Conservation (phyloP, 2,113 vertebrate species). For the Myrmecophaga tridactyla region DNA sequence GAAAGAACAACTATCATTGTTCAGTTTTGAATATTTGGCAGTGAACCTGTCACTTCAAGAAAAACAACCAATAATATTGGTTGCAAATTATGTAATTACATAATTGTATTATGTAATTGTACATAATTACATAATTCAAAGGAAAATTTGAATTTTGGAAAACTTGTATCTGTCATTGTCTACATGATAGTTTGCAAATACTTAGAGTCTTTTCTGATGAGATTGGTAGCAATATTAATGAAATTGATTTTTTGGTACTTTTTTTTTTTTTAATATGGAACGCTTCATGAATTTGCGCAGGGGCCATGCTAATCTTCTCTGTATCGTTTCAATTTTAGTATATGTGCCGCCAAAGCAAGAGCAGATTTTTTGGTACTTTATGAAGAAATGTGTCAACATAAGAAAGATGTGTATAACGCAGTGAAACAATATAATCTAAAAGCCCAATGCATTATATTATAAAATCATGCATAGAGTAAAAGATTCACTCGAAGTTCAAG, state of each 20-base stretch:
- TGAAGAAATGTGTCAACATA: neutral
- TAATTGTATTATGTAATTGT: too few relatives aligned
- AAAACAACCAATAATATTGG: neutral
- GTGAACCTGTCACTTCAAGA: neutral
- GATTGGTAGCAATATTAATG: neutral
- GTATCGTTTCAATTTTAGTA: too few relatives aligned
- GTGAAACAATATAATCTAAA: slow-evolving; percentile 2
- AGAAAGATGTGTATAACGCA: neutral
- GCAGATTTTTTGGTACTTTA: slow-evolving; percentile 10
- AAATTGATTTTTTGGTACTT: slow-evolving; percentile 22
- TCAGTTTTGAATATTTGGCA: neutral
- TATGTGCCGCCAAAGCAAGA: too few relatives aligned
- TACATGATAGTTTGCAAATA: neutral
- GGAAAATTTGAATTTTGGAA: slow-evolving; percentile 16
- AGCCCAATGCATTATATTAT: neutral
- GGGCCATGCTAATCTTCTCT: too few relatives aligned
- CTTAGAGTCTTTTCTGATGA: slow-evolving; percentile 15
- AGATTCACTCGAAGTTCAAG: neutral
- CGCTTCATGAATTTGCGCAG: too few relatives aligned
- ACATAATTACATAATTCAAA: too few relatives aligned
- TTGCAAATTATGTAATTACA: neutral
- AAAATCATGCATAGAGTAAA: neutral
- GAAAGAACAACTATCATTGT: neutral
- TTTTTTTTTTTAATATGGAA: too few relatives aligned
- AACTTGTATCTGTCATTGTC: neutral